Evolutionary conservation across 2,888 invertebrate species (phyloP).

Genomic region (Cantharis rustica): DNA sequence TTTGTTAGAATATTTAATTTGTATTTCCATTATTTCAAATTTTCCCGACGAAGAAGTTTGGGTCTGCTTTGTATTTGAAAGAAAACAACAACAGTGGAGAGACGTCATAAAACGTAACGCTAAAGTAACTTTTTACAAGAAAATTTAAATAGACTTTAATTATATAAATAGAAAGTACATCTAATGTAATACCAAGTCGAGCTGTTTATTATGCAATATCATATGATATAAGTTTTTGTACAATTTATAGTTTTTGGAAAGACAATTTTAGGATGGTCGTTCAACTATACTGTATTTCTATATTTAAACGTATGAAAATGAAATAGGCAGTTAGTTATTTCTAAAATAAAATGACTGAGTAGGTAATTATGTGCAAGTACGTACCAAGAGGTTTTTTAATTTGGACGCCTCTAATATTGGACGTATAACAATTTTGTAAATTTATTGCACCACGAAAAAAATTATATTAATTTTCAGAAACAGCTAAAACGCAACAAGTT

Average conservation of each 20-base stretch:
- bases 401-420: background rate
- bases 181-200: background rate
- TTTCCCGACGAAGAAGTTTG: background rate
- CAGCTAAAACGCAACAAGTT: background rate
- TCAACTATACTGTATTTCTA: background rate
- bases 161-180: background rate
- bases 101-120: background rate
- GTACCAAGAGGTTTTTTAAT: background rate
- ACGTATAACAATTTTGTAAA: background rate
- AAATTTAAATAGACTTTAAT: background rate
- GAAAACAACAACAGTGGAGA: background rate
- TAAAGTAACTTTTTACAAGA: background rate
- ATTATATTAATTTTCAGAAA: background rate
- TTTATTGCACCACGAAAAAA: background rate
- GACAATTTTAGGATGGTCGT: background rate
- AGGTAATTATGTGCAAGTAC: background rate
- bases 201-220: background rate
- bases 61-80: background rate
- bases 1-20: background rate
- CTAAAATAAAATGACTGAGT: background rate
- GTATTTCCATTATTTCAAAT: background rate
- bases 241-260: background rate
- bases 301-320: background rate
- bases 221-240: background rate
- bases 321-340: background rate